Percentiles rank a stretch among this genome's conserved stretches.
phyloP scores from a whole-genome alignment of 2,888 invertebrate genomes.

The Tanypteryx hageni region DNA sequence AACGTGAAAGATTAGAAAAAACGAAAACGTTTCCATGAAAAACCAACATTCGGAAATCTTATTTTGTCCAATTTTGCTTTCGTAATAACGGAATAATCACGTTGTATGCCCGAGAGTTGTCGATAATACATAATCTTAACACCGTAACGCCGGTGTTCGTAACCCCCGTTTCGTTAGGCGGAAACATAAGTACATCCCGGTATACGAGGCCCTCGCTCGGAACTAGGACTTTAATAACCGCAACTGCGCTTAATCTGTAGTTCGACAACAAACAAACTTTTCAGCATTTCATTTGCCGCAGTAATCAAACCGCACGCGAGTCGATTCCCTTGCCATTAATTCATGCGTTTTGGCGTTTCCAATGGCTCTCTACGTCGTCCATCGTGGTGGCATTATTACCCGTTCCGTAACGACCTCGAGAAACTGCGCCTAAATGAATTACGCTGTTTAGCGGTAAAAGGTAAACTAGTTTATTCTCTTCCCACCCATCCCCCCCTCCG shows the following conservation, averaged over 20 bases:
- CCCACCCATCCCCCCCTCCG: not conserved
- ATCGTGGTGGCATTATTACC: not conserved
- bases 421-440: not conserved
- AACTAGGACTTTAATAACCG: not conserved
- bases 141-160: too few relatives aligned
- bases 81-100: too few relatives aligned
- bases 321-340: conserved; percentile 9
- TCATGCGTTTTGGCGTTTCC: not conserved
- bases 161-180: too few relatives aligned
- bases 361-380: not conserved
- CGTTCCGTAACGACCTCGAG: not conserved
- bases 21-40: too few relatives aligned
- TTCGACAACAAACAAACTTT: not conserved
- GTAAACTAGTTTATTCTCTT: not conserved
- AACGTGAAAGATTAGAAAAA: too few relatives aligned
- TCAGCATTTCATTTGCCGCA: not conserved
- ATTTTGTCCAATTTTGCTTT: too few relatives aligned
- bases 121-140: too few relatives aligned
- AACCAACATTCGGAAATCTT: too few relatives aligned
- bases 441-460: not conserved
- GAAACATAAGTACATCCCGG: too few relatives aligned
- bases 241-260: not conserved
- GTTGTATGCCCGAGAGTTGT: too few relatives aligned
- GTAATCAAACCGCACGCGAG: conserved; percentile 12
- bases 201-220: not conserved